Evolutionary conservation across 1,140 invertebrate species (phyloP).

Genomic region (Achroia grisella): DNA sequence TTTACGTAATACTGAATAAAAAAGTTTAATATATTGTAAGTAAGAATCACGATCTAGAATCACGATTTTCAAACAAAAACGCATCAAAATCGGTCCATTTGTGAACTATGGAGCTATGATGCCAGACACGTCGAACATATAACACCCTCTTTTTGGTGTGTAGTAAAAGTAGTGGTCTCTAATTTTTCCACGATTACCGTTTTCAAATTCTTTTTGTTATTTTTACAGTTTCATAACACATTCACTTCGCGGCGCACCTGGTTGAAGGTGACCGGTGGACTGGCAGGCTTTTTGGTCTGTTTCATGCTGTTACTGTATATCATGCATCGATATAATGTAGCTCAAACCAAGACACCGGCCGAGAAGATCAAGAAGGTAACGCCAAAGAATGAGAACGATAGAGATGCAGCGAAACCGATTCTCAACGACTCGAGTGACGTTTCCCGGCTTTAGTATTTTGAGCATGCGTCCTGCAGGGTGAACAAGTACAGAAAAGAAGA

Average conservation of each 20-base stretch:
- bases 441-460: background rate
- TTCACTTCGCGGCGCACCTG: slow-evolving; percentile 52
- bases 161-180: too few species aligned
- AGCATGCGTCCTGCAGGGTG: background rate
- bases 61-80: too few species aligned
- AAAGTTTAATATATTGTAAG: too few species aligned
- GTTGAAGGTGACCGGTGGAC: slow-evolving; percentile 56
- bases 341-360: slow-evolving; percentile 46
- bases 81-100: too few species aligned
- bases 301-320: slow-evolving; percentile 62
- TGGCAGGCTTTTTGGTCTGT: slow-evolving; percentile 60
- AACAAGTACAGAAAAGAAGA: too few species aligned
- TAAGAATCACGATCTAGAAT: too few species aligned
- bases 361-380: slow-evolving; percentile 38
- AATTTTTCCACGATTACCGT: too few species aligned
- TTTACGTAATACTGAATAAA: too few species aligned
- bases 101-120: too few species aligned
- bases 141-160: too few species aligned
- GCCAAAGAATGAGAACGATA: slow-evolving; percentile 24
- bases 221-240: slow-evolving; percentile 41
- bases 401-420: slow-evolving; percentile 33
- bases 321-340: slow-evolving; percentile 67
- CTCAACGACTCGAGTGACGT: slow-evolving; percentile 26
- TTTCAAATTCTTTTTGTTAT: too few species aligned
- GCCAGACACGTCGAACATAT: too few species aligned